Base-by-base conservation (phyloP, 2,113 vertebrate species). In the Blennius ocellaris region DNA sequence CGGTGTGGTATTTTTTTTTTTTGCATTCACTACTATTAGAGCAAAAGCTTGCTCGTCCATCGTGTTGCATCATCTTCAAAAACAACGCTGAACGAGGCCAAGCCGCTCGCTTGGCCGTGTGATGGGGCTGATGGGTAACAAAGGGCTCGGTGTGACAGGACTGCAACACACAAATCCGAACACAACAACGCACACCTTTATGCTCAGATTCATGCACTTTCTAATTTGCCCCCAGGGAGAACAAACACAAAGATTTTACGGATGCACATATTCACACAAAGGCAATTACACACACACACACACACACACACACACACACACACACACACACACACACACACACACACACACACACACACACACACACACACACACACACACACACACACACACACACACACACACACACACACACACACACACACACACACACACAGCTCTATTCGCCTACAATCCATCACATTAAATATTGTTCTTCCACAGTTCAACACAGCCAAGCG, bases 11-110 rank as follows among this genome's bases (percentile, higher is more conserved):
- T n/a, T n/a, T n/a, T n/a, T n/a, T n/a, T n/a, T n/a, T n/a, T n/a
- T n/a, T 30, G 17, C 15, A 57, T 68, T 75, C 41, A 9, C 63
- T 71, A 63, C 48, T 74, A 66, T 56, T 53, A 38, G 55, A 69
- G 70, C 65, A 48, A 54, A 72, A 11, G 43, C 57, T 47, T 21
- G 14, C 62, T 69, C 51, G 45, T 69, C 72, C 55, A 37, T 87
- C 80, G 16, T 11, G 63, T 78, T 69, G 75, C 84, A 85, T 87
- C 78, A 83, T 67, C 82, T 73, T 89, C 85, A 85, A 63, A 78
- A 36, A 69, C 56, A 14, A 39, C 10, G 8, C 50, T 62, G 37
- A 54, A 59, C 69, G 51, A 67, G 81, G 75, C 76, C 15, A 11
- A 6, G 45, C 6, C 30, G 50, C 39, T 63, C 76, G 7, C 37